Percentiles rank a stretch among this genome's conserved stretches.
phyloP scores from a whole-genome alignment of 2,113 vertebrate species.

The Limnothrissa miodon region DNA sequence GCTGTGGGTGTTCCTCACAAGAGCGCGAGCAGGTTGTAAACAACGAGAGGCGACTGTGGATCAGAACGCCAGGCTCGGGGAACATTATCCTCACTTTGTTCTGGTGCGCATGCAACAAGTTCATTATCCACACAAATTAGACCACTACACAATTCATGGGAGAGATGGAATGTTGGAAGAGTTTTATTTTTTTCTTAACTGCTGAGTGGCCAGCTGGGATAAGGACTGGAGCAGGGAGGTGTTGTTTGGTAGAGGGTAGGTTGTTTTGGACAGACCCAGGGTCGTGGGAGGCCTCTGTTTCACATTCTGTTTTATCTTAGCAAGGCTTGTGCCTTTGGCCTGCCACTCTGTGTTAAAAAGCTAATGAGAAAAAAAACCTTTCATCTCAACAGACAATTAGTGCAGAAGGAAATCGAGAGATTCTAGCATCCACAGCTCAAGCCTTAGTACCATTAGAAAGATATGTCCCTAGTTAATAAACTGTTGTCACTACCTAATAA shows the following conservation, averaged over 20 bases:
- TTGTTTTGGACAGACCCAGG: background rate
- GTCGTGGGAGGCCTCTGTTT: background rate
- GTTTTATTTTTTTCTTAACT: background rate
- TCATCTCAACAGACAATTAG: background rate
- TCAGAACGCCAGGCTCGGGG: constrained; percentile 25
- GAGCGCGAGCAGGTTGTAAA: constrained; percentile 36
- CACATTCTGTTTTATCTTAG: background rate
- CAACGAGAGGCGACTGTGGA: constrained; percentile 40
- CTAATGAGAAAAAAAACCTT: background rate
- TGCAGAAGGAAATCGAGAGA: background rate
- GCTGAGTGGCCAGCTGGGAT: background rate
- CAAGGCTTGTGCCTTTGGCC: background rate
- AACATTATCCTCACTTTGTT: constrained; percentile 41
- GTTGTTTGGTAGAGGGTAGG: background rate
- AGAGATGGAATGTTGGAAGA: background rate
- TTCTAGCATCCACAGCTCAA: background rate
- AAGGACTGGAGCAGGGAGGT: background rate
- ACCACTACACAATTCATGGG: background rate
- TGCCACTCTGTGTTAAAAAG: background rate
- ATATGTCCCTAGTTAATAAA: background rate
- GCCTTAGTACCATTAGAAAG: background rate
- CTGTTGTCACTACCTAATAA: no score
- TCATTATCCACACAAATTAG: constrained; percentile 32
- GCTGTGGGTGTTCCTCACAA: constrained; percentile 63
- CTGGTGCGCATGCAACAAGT: constrained; percentile 62